These are phyloP conservation scores for Danio albolineatus DNA, from an alignment of 2,797 vertebrate species.

Conservation along the genomic window DNA sequence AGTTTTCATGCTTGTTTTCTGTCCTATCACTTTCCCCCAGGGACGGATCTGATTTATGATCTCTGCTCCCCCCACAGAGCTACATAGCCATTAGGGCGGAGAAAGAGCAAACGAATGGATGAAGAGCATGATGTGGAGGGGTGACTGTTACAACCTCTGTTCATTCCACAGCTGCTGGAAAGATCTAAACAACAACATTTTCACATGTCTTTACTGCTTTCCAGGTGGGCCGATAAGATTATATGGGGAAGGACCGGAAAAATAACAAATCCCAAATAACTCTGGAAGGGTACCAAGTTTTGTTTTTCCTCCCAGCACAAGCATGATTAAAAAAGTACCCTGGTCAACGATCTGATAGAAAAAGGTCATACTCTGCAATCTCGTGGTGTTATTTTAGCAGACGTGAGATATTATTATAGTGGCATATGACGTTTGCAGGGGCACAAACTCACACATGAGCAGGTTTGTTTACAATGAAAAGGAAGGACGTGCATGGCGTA, in stretches of 20 bases:
- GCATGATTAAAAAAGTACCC: conserved; percentile 1
- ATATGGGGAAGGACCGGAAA: conserved; percentile 16
- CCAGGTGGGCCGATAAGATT: neutral
- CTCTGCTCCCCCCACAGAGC: conserved; percentile 46
- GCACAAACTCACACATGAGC: no score
- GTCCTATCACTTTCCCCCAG: conserved; percentile 55
- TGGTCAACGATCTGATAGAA: conserved; percentile 39
- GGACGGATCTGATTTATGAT: conserved; percentile 52
- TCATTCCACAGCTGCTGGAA: conserved; percentile 40
- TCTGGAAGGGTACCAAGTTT: neutral
- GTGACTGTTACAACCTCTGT: conserved; percentile 5
- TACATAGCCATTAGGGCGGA: conserved; percentile 45
- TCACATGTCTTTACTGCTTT: conserved; percentile 49
- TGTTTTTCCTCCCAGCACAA: neutral
- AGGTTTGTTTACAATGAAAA: no score
- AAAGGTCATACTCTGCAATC: conserved; percentile 52
- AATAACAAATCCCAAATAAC: neutral
- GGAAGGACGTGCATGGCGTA: no score
- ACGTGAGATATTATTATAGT: neutral
- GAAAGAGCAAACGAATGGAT: conserved; percentile 39
- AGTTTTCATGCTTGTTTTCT: conserved; percentile 53
- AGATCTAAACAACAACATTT: conserved; percentile 55
- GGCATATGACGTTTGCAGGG: neutral
- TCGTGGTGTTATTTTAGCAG: conserved; percentile 4
- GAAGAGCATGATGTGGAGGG: conserved; percentile 20